Evolutionary conservation across 1,140 invertebrate species (phyloP), one percentile per base, ranked within the genome.

Genomic region (Dysdera silvatica): DNA sequence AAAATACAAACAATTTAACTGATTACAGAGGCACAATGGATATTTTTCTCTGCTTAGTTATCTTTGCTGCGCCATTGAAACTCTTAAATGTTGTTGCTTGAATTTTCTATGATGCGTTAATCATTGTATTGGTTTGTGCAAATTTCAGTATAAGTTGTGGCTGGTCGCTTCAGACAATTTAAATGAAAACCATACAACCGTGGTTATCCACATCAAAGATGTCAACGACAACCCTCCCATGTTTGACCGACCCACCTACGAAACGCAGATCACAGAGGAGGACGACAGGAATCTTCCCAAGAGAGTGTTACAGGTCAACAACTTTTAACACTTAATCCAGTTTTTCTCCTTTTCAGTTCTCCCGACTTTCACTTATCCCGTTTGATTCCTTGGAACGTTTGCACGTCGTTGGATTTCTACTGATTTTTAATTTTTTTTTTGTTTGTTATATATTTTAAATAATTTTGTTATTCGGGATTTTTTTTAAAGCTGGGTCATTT

Each of bases 201-300:
- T 95, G 35, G 89, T 95, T 68, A 95, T 95, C 71, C 89, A 94
- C 77, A 90, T 95, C 65, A 94, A 94, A 79, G 91, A 94, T 73
- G 90, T 94, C 49, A 95, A 95, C 76, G 91, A 95, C 78, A 88
- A 88, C 76, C 84, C 84, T 16, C 88, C 88, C 2, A 86, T 88
- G 59, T 95, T 95, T 77, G 91, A 95, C 77, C 81, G 91, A 66
- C 91, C 91, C 28, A 94, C 89, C 49, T 95, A 95, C 78, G 84
- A 90, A 71, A 93, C 91, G 8, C 91, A 94, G 78, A 95, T 95
- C 76, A 95, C 90, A 4, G 91, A 95, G 76, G 92, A 95, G 77
- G 91, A 95, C 74, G 91, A 95, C 80, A 82, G 91, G 67, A 93
- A 91, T 78, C 82, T 95, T 69, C 92, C 92, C 56, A 95, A 95